Evolutionary conservation across 1,140 invertebrate species (phyloP), one percentile per base, ranked within the genome.

Genomic region (Papilio polytes): DNA sequence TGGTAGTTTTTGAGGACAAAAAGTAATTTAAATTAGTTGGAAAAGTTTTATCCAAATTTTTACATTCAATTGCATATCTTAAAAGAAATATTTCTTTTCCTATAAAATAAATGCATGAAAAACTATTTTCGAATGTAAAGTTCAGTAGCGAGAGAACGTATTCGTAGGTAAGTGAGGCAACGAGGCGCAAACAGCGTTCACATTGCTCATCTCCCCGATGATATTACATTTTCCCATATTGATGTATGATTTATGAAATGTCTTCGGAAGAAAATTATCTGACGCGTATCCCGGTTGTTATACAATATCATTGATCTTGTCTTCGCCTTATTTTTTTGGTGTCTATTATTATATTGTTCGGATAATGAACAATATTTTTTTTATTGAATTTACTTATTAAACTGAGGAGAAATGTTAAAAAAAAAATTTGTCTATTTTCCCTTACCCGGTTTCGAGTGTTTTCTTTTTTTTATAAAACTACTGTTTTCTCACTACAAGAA

Each of bases 251-350:
- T 91, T 90, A 90, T 88, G 86, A 90, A 90, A 94, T 88, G 88
- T 89, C 81, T 88, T 83, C 82, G 80, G 85, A 89, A 83, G 87
- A 92, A 90, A 90, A 92, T 92, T 88, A 93, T 91, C 84, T 82
- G 86, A 79, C 86, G 85, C 84, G 84, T 87, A 87, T 87, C 82
- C 85, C 85, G 85, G 87, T 90, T 90, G 86, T 88, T 85, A 88
- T 91, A 89, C 92, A 90, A 90, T 90, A 84, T 90, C 87, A 92
- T 91, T 90, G 90, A 76, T 86, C 88, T 86, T 89, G 90, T 90
- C 86, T 90, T 83, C 85, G 85, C 88, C 84, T 77, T 91, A 88
- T 89, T 89, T 88, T 86, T 88, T 84, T 89, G 87, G 89, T 89
- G 89, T 92, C 90, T 89, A 84, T 89, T 90, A 89, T 93, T 90